These are phyloP conservation scores for Megalurothrips usitatus DNA, from an alignment of 2,888 invertebrate species.

Conservation along the genomic window DNA sequence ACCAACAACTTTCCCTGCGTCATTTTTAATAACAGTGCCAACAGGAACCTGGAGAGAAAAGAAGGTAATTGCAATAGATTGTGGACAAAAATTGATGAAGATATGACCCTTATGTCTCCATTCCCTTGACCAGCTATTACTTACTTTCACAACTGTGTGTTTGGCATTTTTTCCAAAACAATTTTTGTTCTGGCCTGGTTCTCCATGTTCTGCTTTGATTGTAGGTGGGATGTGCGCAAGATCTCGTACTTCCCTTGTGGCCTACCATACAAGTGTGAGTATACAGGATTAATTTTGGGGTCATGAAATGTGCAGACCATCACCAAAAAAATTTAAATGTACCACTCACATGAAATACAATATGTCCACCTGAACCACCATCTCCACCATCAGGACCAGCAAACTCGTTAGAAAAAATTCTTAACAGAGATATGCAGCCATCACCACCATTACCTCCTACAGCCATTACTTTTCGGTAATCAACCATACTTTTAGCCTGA, in stretches of 20 bases:
- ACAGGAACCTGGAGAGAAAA: conserved; percentile 61
- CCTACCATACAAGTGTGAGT: conserved; percentile 47
- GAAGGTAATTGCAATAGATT: neutral
- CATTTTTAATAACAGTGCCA: conserved; percentile 67
- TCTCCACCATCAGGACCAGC: conserved; percentile 97
- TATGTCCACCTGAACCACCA: conserved; percentile 93
- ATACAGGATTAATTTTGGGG: conserved; percentile 28
- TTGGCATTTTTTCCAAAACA: conserved; percentile 77
- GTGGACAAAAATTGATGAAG: neutral
- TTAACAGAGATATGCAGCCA: conserved; percentile 84
- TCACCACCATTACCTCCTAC: conserved; percentile 88
- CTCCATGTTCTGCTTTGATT: conserved; percentile 63
- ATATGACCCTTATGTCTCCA: neutral
- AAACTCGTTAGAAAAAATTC: conserved; percentile 73
- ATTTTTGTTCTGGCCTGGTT: conserved; percentile 66
- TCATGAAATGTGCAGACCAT: neutral
- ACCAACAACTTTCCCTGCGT: conserved; percentile 56
- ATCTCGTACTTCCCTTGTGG: conserved; percentile 62
- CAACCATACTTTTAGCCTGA: conserved; percentile 49
- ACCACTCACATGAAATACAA: conserved; percentile 64
- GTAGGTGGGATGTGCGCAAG: conserved; percentile 61
- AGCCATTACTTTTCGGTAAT: conserved; percentile 61
- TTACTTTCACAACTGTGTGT: conserved; percentile 59
- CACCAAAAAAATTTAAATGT: neutral
- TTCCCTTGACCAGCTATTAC: neutral